Conservation (phyloP, 1,140 invertebrate genomes). For the Drosophila lacertosa region DNA sequence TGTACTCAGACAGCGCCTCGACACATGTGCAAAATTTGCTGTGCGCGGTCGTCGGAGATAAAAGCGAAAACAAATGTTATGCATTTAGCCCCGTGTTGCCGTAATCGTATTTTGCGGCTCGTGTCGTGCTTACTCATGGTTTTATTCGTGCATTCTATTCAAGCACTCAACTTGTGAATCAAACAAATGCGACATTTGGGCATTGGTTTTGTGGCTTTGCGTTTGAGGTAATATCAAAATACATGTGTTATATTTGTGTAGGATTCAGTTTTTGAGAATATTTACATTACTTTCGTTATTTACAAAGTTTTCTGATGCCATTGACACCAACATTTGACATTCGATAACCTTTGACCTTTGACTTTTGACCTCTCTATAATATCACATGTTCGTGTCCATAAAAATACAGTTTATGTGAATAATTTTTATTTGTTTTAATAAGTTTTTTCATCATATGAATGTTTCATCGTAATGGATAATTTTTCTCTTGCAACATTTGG, state of each 20-base stretch:
- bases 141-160: constrained; percentile 41
- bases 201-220: constrained; percentile 17
- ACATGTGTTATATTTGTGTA: neutral
- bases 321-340: too few species aligned
- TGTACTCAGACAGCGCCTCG: constrained; percentile 12
- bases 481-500: too few species aligned
- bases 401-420: too few species aligned
- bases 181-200: constrained; percentile 38
- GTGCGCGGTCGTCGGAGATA: constrained; percentile 8
- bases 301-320: too few species aligned
- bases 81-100: constrained; percentile 18
- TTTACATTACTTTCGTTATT: too few species aligned
- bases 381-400: too few species aligned
- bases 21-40: constrained; percentile 36
- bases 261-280: neutral
- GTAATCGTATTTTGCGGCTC: constrained; percentile 17
- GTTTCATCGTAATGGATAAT: too few species aligned
- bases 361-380: too few species aligned
- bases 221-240: neutral
- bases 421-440: too few species aligned
- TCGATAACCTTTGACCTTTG: too few species aligned
- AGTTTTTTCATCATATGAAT: too few species aligned
- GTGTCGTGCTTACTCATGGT: constrained; percentile 31
- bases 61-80: constrained; percentile 3
- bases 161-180: constrained; percentile 48